phyloP scores from a whole-genome alignment of 53 echinoderm and acorn worm species.

The Paracentrotus lividus region DNA sequence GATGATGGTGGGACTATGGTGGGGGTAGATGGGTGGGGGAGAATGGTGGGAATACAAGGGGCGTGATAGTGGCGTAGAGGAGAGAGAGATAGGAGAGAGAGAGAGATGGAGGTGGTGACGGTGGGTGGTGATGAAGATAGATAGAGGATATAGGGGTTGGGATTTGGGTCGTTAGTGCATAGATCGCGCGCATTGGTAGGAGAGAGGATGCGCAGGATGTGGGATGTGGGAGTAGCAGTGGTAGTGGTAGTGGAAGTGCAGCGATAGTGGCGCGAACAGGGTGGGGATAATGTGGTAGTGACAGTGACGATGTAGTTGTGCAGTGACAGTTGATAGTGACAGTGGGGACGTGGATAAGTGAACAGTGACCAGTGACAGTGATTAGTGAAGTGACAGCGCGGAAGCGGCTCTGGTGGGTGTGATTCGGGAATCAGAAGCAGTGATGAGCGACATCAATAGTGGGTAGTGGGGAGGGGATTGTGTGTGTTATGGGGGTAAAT shows the following conservation, averaged over 20 bases:
- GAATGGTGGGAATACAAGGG: too few species aligned
- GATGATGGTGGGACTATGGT: slow-evolving; percentile 30
- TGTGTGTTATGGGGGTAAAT: neutral
- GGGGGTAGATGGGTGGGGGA: neutral
- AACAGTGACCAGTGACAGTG: slow-evolving; percentile 12
- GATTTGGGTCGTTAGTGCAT: neutral
- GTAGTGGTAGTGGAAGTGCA: neutral
- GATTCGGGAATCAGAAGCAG: slow-evolving; percentile 29
- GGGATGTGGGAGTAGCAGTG: neutral
- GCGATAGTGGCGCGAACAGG: neutral
- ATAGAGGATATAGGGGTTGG: neutral
- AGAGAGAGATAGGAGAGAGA: too few species aligned
- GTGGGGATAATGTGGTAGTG: neutral
- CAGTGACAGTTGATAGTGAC: neutral
- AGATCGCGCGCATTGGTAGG: too few species aligned
- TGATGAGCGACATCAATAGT: neutral
- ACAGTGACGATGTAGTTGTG: neutral
- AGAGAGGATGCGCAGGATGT: neutral
- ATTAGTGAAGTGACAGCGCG: too few species aligned
- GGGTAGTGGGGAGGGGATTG: too few species aligned
- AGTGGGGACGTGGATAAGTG: too few species aligned
- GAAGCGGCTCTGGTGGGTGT: neutral
- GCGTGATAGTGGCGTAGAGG: too few species aligned
- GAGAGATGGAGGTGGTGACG: too few species aligned
- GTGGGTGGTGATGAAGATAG: too few species aligned